phyloP scores from a whole-genome alignment of 2,797 vertebrate genomes.

The Aphelocoma californica region DNA sequence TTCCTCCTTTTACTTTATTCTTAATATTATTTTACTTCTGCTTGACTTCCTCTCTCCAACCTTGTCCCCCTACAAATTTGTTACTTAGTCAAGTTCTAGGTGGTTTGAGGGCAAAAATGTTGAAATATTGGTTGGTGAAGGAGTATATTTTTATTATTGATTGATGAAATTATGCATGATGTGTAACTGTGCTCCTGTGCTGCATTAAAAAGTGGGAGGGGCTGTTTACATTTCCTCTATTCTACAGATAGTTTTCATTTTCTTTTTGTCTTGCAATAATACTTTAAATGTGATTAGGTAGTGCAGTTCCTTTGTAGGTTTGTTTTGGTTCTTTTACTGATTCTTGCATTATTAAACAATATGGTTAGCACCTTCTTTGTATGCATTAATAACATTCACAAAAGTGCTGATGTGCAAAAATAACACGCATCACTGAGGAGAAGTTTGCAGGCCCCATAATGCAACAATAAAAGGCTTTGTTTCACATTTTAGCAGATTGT shows the following conservation, averaged over 20 bases:
- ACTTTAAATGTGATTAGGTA: neutral
- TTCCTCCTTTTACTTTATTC: neutral
- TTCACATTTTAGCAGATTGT: neutral
- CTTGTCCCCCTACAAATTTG: rapidly evolving
- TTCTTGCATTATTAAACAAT: neutral
- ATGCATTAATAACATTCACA: neutral
- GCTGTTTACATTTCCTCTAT: neutral
- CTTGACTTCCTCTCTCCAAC: neutral
- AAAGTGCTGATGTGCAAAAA: neutral
- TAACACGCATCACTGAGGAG: neutral
- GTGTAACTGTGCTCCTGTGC: rapidly evolving
- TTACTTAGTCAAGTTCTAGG: neutral
- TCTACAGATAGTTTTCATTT: neutral
- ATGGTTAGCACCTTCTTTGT: neutral
- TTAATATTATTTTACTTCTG: neutral
- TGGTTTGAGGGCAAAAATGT: neutral
- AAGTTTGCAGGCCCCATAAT: neutral
- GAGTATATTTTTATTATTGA: neutral
- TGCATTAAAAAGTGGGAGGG: neutral
- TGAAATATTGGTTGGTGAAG: neutral
- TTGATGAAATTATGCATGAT: neutral
- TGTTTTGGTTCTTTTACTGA: neutral
- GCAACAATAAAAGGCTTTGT: neutral
- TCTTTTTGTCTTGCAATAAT: neutral
- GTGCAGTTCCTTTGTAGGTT: neutral